These are phyloP conservation scores for Drosophila tsacasi DNA, from an alignment of 1,140 invertebrate species.

Conservation along the genomic window DNA sequence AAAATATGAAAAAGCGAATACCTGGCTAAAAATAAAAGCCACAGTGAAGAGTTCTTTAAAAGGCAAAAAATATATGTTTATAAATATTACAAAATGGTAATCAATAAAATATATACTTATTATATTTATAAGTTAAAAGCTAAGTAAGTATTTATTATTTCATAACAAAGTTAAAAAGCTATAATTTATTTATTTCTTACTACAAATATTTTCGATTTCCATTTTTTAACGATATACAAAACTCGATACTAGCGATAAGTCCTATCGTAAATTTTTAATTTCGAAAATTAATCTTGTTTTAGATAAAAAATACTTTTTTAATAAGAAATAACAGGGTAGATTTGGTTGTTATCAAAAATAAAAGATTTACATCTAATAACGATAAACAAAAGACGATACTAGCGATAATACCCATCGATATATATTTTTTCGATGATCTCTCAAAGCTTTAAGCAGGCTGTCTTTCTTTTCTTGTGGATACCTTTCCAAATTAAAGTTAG, in stretches of 20 bases:
- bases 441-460: background rate
- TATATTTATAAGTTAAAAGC: background rate
- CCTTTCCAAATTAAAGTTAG: background rate
- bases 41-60: background rate
- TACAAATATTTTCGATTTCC: too few relatives aligned
- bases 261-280: too few relatives aligned
- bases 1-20: constrained; percentile 51
- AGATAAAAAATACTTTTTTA: too few relatives aligned
- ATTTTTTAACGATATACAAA: too few relatives aligned
- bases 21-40: constrained; percentile 36
- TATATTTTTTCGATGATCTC: background rate
- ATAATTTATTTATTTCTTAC: too few relatives aligned
- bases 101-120: background rate
- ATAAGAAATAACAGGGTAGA: too few relatives aligned
- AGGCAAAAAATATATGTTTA: background rate
- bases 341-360: too few relatives aligned
- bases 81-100: background rate
- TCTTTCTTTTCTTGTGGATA: background rate
- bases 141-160: background rate
- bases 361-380: background rate
- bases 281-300: too few relatives aligned
- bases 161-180: background rate
- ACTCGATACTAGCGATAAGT: too few relatives aligned
- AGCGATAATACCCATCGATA: background rate
- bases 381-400: background rate